These are phyloP conservation scores for Calameuta pallipes DNA, from an alignment of 2,888 invertebrate genomes.

Conservation along the genomic window DNA sequence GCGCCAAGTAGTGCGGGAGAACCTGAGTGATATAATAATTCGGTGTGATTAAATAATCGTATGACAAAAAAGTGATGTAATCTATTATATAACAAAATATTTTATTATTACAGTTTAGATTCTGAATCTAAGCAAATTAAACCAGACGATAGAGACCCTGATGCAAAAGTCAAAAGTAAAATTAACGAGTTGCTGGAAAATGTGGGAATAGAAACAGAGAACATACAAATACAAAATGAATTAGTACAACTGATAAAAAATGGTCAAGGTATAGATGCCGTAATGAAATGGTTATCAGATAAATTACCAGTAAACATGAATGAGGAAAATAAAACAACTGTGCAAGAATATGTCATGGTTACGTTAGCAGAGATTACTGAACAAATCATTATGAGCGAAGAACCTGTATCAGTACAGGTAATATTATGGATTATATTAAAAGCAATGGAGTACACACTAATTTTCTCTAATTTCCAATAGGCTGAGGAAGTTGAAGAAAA, in stretches of 20 bases:
- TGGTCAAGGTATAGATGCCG: constrained; percentile 2
- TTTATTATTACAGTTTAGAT: constrained; percentile 2
- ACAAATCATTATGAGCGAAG: background rate
- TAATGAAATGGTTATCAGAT: constrained; percentile 6
- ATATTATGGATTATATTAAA: background rate
- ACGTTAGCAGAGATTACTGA: constrained; percentile 13
- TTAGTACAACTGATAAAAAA: background rate
- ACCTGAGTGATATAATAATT: constrained; percentile 31
- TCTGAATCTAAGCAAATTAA: background rate
- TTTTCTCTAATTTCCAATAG: background rate
- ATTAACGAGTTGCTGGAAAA: constrained; percentile 11
- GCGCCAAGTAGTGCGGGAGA: constrained; percentile 28
- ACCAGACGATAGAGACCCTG: background rate
- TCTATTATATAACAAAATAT: background rate
- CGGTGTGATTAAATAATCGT: constrained; percentile 18
- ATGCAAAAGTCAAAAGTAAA: background rate
- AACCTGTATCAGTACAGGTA: background rate
- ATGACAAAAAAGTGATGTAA: background rate
- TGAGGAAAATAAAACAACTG: constrained; percentile 10
- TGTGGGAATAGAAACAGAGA: constrained; percentile 10
- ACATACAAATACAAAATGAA: background rate
- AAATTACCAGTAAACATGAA: constrained; percentile 11
- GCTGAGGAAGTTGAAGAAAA: background rate
- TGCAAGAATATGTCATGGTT: constrained; percentile 1
- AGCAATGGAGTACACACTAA: background rate